Evolutionary conservation across 1,140 invertebrate species (phyloP).

Genomic region (Apis laboriosa): DNA sequence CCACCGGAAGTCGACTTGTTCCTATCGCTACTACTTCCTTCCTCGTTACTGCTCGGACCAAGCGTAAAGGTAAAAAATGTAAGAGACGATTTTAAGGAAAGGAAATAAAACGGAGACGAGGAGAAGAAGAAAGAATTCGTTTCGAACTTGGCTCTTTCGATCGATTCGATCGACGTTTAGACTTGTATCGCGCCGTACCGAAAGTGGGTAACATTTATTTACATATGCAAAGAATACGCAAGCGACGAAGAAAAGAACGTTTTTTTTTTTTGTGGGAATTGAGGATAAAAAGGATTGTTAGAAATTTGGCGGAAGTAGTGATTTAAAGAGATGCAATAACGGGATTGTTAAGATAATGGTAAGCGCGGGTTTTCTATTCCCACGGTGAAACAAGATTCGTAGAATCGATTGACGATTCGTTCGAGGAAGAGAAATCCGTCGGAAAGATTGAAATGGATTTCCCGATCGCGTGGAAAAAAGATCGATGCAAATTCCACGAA

Average conservation of each 20-base stretch:
- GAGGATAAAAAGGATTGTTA: not conserved
- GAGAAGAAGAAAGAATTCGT: no score
- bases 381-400: conserved; percentile 26
- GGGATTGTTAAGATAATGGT: conserved; percentile 5
- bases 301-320: conserved; percentile 1
- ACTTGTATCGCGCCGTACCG: no score
- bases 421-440: conserved; percentile 27
- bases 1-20: not conserved
- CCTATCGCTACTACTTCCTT: no score
- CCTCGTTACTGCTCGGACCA: no score
- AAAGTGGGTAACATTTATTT: no score
- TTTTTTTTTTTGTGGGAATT: not conserved
- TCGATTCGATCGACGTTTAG: no score
- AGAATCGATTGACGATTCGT: conserved; percentile 22
- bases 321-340: not conserved
- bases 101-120: no score
- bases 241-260: no score
- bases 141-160: no score
- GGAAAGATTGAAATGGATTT: not conserved
- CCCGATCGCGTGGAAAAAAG: not conserved
- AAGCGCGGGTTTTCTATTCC: conserved; percentile 18
- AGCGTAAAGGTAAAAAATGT: not conserved
- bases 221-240: no score
- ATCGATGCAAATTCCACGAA: no score
- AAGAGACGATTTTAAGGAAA: no score